Conservation (phyloP, 2,888 invertebrate species). For the Kuschelorhynchus macadamiae region DNA sequence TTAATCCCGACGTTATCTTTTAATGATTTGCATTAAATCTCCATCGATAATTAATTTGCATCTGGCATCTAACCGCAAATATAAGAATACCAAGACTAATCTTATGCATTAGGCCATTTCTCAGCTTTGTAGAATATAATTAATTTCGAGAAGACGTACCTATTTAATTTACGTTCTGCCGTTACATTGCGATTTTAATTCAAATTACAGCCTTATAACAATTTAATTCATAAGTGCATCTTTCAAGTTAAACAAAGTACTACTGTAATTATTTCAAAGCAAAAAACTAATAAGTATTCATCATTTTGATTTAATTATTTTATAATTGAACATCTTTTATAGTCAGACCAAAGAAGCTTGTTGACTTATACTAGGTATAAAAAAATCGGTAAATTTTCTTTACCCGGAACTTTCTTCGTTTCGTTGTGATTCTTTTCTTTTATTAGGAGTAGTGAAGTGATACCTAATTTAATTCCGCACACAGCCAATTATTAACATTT, state of each 20-base stretch:
- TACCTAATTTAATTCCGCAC: no score
- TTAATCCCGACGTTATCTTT: no score
- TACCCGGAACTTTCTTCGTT: no score
- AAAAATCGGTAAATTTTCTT: no score
- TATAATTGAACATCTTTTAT: not conserved
- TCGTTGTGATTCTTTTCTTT: no score
- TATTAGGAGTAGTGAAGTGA: no score
- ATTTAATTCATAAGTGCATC: constrained; percentile 27
- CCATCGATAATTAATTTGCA: constrained; percentile 10
- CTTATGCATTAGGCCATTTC: constrained; percentile 20
- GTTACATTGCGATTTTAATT: constrained; percentile 24
- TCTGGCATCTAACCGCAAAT: constrained; percentile 12
- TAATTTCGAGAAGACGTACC: constrained; percentile 22
- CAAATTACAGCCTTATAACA: constrained; percentile 24
- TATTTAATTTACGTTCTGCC: constrained; percentile 19
- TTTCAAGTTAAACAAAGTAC: constrained; percentile 20
- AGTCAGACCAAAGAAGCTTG: not conserved
- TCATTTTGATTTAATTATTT: constrained; percentile 4
- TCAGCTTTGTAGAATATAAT: constrained; percentile 24
- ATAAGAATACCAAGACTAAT: constrained; percentile 5
- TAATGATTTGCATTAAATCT: not conserved
- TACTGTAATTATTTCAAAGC: not conserved
- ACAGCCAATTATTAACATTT: no score
- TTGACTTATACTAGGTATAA: no score
- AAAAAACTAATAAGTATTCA: constrained; percentile 2